Percentiles rank a stretch among this genome's conserved stretches.
These are phyloP conservation scores for Loxodonta africana DNA, from an alignment of 2,113 vertebrate species.

Conservation along the genomic window DNA sequence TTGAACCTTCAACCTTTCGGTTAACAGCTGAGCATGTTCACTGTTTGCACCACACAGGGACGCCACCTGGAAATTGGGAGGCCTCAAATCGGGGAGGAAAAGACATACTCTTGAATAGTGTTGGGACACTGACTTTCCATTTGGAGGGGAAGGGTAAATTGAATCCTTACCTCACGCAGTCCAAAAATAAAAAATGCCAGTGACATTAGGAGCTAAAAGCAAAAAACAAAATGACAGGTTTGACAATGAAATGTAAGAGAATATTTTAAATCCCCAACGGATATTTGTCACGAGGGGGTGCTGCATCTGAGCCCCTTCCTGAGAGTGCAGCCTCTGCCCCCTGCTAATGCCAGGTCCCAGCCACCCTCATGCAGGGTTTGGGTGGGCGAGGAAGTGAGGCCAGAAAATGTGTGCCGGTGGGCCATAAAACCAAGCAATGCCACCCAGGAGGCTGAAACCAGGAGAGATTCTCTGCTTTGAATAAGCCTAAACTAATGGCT, in stretches of 20 bases:
- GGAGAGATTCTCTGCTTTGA: background rate
- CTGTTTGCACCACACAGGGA: too few species aligned
- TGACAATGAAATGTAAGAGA: background rate
- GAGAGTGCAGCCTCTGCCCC: background rate
- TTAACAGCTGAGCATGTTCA: too few species aligned
- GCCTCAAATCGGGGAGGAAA: background rate
- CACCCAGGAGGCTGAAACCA: background rate
- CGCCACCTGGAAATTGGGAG: too few species aligned
- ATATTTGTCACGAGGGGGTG: background rate
- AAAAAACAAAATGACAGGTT: background rate
- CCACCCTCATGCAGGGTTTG: too few species aligned
- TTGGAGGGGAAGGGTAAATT: background rate
- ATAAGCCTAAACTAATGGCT: background rate
- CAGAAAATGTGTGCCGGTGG: accelerated
- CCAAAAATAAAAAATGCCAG: background rate
- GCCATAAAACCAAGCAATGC: background rate
- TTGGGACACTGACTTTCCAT: background rate
- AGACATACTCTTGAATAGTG: background rate
- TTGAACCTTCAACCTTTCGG: too few species aligned
- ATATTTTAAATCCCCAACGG: too few species aligned
- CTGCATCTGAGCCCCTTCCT: background rate
- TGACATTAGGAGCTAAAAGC: background rate
- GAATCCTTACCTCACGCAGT: background rate
- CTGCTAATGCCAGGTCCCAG: background rate
- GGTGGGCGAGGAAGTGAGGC: background rate